Percentiles rank a stretch among this genome's conserved stretches.
phyloP scores from a whole-genome alignment of 2,888 invertebrate genomes.

The Euspilapteryx auroguttella region DNA sequence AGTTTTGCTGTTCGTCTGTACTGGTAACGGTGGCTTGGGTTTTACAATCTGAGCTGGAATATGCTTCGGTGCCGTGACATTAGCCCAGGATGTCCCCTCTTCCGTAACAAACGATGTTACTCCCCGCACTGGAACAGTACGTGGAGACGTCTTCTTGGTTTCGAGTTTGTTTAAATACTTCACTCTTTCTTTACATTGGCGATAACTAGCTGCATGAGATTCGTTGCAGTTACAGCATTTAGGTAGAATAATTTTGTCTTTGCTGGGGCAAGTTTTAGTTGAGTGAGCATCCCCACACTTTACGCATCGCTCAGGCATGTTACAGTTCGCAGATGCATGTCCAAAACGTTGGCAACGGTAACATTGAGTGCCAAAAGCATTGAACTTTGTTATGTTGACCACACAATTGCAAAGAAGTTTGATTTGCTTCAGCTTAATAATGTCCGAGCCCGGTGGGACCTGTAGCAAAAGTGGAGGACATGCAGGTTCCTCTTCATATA shows the following conservation, averaged over 20 bases:
- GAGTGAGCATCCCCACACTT: constrained; percentile 7
- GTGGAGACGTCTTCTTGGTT: not conserved
- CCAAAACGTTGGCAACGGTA: constrained; percentile 9
- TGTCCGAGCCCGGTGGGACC: constrained; percentile 16
- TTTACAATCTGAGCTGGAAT: not conserved
- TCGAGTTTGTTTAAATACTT: not conserved
- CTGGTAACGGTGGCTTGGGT: not conserved
- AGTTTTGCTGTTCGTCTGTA: not conserved
- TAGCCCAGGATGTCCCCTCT: too few species aligned
- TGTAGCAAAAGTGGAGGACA: constrained; percentile 13
- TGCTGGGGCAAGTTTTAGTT: constrained; percentile 7
- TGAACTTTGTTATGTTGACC: constrained; percentile 6
- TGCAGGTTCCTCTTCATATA: constrained; percentile 16
- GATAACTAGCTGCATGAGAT: not conserved
- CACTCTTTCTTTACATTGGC: not conserved
- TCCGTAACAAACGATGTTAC: too few species aligned
- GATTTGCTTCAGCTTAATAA: constrained; percentile 7
- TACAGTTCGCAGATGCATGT: constrained; percentile 8
- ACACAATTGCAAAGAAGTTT: constrained; percentile 8
- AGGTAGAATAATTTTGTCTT: too few species aligned
- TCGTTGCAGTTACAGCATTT: constrained; percentile 1
- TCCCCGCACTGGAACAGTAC: too few species aligned
- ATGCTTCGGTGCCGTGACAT: too few species aligned
- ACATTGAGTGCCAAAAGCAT: constrained; percentile 8
- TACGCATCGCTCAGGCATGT: constrained; percentile 7